Conservation (phyloP, 2,113 vertebrate genomes). For the Festucalex cinctus region DNA sequence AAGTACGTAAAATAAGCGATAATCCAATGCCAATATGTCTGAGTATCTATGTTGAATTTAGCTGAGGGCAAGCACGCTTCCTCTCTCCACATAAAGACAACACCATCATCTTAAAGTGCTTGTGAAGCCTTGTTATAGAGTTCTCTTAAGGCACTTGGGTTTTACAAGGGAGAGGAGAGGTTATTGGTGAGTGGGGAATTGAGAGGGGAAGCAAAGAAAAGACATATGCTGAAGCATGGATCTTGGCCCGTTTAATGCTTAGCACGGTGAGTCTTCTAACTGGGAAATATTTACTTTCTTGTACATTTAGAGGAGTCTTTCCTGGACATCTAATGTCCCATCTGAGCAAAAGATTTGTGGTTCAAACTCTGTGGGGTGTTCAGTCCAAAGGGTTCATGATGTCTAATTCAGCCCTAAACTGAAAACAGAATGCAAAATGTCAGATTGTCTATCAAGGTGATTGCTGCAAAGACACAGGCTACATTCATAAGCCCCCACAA, state of each 20-base stretch:
- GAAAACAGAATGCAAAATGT: conserved; percentile 26
- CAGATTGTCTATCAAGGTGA: conserved; percentile 13
- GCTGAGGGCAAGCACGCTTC: conserved; percentile 34
- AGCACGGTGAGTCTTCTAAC: conserved; percentile 34
- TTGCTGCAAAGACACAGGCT: not conserved
- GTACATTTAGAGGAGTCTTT: conserved; percentile 23
- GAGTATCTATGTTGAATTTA: conserved; percentile 20
- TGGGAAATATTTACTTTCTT: conserved; percentile 35
- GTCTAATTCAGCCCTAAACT: conserved; percentile 36
- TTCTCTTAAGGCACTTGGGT: conserved; percentile 64
- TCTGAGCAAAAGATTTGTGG: conserved; percentile 56
- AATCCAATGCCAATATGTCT: conserved; percentile 27
- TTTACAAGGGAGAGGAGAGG: conserved; percentile 61
- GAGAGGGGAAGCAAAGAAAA: conserved; percentile 21
- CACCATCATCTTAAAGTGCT: conserved; percentile 60
- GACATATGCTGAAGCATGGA: conserved; percentile 4
- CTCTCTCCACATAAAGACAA: conserved; percentile 64
- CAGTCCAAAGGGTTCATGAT: too few species aligned
- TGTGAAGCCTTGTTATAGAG: conserved; percentile 72
- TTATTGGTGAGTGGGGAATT: conserved; percentile 53
- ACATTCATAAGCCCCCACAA: not conserved
- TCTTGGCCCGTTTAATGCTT: conserved; percentile 25
- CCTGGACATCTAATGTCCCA: conserved; percentile 30
- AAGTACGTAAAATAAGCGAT: conserved; percentile 25
- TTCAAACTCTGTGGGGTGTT: conserved; percentile 16